Evolutionary conservation across 2,113 vertebrate species (phyloP).

Genomic region (Otus sunia): DNA sequence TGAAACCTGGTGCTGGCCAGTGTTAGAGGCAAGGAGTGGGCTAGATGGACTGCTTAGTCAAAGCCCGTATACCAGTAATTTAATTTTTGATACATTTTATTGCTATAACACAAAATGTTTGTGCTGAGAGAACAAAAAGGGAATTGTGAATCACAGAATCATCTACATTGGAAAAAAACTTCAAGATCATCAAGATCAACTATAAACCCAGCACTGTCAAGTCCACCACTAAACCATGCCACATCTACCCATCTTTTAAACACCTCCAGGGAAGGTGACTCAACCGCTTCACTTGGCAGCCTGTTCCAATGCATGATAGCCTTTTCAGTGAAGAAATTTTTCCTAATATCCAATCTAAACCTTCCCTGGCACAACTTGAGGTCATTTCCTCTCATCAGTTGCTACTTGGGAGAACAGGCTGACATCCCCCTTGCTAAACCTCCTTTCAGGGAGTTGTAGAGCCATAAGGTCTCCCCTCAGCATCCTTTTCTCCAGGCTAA

Average conservation of each 20-base stretch:
- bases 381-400: too few relatives aligned
- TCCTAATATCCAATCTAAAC: too few relatives aligned
- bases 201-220: background rate
- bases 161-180: background rate
- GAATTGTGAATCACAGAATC: background rate
- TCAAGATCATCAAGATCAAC: background rate
- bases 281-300: too few relatives aligned
- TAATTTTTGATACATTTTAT: background rate
- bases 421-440: too few relatives aligned
- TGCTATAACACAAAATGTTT: background rate
- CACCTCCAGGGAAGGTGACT: too few relatives aligned
- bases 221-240: background rate
- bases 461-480: background rate
- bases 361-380: too few relatives aligned
- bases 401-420: too few relatives aligned
- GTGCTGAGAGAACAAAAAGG: background rate
- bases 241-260: too few relatives aligned
- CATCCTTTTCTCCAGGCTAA: background rate
- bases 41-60: background rate
- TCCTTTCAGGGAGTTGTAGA: too few relatives aligned
- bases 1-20: background rate
- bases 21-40: background rate
- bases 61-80: background rate
- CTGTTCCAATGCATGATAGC: too few relatives aligned
- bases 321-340: too few relatives aligned